Evolutionary conservation across 1,140 invertebrate genomes (phyloP), one percentile per base, ranked within the genome.

Genomic region (Diorhabda elongata): DNA sequence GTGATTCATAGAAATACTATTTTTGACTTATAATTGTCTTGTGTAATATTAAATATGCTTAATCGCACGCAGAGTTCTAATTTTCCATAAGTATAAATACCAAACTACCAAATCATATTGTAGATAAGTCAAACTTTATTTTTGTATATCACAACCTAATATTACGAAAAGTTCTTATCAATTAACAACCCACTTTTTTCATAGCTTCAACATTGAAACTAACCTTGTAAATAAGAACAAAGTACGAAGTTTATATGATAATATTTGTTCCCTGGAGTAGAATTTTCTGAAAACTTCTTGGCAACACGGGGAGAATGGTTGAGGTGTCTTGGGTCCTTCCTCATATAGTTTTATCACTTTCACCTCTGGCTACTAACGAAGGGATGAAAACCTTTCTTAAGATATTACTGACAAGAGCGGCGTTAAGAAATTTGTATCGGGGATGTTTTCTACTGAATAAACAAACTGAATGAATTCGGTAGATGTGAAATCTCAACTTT

Each of bases 181-280:
- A 6, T n/a, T 6, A 52, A 8, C 47, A 8, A n/a, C 47, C n/a
- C n/a, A 52, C 47, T 52, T 52, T 52, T 52, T n/a, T 52, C 26
- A 26, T 26, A 26, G 26, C 26, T 52, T 52, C 6, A 52, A 52
- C 47, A 8, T 6, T 52, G 47, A 8, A 52, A 6, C 47, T 52
- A 52, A 52, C 47, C 47, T 52, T 52, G 47, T 52, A 52, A 52
- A n/a, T 6, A 52, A n/a, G n/a, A 52, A 52, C 47, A 52, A 52
- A 52, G 47, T 52, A 52, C 47, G n/a, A 52, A 52, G 47, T 52
- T 52, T 52, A 52, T 52, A 52, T 52, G 47, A n/a, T 52, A 52
- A 52, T 52, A 52, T 52, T 52, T n/a, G 47, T 6, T n/a, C 47
- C 47, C 47, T 52, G 6, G 47, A 52, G 47, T n/a, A 8, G 47